Evolutionary conservation across 1,140 invertebrate species (phyloP).

Genomic region (Pseudobourletiella spinata): DNA sequence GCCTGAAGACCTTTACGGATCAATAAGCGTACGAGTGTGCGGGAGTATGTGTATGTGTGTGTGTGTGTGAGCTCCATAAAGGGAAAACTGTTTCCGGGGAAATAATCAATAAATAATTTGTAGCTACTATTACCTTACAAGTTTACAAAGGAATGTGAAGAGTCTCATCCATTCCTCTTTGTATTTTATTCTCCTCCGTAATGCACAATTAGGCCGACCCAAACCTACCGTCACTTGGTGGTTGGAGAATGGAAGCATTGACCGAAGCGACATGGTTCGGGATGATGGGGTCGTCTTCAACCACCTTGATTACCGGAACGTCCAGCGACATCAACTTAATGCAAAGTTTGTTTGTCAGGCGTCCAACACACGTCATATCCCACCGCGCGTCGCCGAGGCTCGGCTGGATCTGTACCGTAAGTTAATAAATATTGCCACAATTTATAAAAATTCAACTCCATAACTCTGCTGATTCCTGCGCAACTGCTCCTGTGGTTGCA

Average conservation of each 20-base stretch:
- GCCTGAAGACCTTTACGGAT: too few relatives aligned
- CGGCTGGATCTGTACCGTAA: slow-evolving; percentile 78
- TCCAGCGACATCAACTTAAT: slow-evolving; percentile 66
- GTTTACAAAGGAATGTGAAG: too few relatives aligned
- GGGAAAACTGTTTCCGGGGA: too few relatives aligned
- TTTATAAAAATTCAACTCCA: background rate
- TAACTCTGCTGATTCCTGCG: background rate
- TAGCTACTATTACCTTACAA: too few relatives aligned
- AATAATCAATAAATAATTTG: too few relatives aligned
- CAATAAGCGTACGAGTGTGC: too few relatives aligned
- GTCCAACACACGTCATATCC: slow-evolving; percentile 70
- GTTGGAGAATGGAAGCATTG: slow-evolving; percentile 68
- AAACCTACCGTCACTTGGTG: slow-evolving; percentile 72
- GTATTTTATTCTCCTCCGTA: too few relatives aligned
- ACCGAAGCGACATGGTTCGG: slow-evolving; percentile 48
- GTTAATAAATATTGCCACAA: too few relatives aligned
- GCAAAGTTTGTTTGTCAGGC: slow-evolving; percentile 70
- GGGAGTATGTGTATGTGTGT: too few relatives aligned
- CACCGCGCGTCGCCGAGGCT: slow-evolving; percentile 60
- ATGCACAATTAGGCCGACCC: slow-evolving; percentile 67
- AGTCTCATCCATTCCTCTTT: too few relatives aligned
- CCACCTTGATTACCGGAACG: slow-evolving; percentile 60
- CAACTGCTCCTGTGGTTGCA: too few relatives aligned
- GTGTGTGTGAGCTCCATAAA: too few relatives aligned
- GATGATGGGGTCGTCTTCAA: slow-evolving; percentile 61